Percentiles rank a stretch among this genome's conserved stretches.
Conservation (phyloP, 2,888 invertebrate species). For the Lapara coniferarum region DNA sequence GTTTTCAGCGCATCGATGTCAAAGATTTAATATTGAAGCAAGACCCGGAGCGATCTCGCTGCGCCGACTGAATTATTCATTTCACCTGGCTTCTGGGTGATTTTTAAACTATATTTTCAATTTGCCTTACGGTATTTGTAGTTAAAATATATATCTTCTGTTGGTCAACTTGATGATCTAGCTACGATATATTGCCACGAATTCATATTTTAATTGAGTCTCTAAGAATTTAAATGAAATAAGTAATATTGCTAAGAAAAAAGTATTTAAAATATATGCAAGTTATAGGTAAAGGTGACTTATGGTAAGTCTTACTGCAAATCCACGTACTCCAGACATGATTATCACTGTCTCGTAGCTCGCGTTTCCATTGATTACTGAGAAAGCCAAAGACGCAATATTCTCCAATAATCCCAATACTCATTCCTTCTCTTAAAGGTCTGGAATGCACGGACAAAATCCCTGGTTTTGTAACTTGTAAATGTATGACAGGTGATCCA, state of each 20-base stretch:
- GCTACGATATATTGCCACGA: neutral
- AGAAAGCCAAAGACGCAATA: too few species aligned
- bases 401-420: too few species aligned
- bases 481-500: neutral
- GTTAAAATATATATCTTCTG: constrained; percentile 33
- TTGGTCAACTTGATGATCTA: constrained; percentile 31
- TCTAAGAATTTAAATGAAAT: neutral
- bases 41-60: constrained; percentile 41
- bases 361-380: too few species aligned
- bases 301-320: too few species aligned
- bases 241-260: too few species aligned
- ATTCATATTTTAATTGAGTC: neutral
- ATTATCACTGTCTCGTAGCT: too few species aligned
- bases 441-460: too few species aligned
- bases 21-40: constrained; percentile 56
- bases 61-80: constrained; percentile 52
- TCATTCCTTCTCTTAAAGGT: too few species aligned
- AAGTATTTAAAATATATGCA: too few species aligned
- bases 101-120: constrained; percentile 55
- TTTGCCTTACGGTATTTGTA: constrained; percentile 40
- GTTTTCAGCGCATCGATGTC: constrained; percentile 57
- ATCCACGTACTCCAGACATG: too few species aligned
- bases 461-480: too few species aligned
- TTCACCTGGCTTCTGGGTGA: constrained; percentile 40
- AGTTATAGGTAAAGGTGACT: too few species aligned